Conservation (phyloP, 2,888 invertebrate genomes). For the Orchesellides sinensis region DNA sequence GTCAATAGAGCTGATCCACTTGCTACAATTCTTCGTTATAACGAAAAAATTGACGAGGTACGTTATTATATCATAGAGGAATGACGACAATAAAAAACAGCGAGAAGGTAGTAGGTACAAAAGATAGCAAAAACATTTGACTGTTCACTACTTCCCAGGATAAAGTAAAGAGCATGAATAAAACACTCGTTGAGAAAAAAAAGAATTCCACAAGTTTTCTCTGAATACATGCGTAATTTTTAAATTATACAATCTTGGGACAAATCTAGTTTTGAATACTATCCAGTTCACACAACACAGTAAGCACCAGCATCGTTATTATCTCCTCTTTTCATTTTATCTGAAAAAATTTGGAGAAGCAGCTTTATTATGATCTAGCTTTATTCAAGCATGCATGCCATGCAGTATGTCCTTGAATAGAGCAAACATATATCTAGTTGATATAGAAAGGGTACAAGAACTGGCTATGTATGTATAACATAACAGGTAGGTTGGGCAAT, state of each 20-base stretch:
- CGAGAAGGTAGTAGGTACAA: no score
- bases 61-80: no score
- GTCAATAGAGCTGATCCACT: conserved; percentile 19
- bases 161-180: no score
- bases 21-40: conserved; percentile 3
- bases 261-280: conserved; percentile 57
- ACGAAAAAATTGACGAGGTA: no score
- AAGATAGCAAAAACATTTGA: conserved; percentile 1
- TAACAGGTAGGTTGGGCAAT: conserved; percentile 63
- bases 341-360: conserved; percentile 39
- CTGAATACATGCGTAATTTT: conserved; percentile 51
- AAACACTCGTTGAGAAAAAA: conserved; percentile 8
- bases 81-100: no score
- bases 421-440: neutral
- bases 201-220: conserved; percentile 34
- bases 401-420: neutral
- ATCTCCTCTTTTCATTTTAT: conserved; percentile 45
- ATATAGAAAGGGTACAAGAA: neutral
- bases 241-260: conserved; percentile 52
- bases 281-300: conserved; percentile 56
- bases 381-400: neutral
- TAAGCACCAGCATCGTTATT: conserved; percentile 40
- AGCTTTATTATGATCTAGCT: conserved; percentile 16
- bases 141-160: no score
- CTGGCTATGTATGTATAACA: no score